Conservation (phyloP, 2,888 invertebrate genomes). For the Podabrus alpinus region DNA sequence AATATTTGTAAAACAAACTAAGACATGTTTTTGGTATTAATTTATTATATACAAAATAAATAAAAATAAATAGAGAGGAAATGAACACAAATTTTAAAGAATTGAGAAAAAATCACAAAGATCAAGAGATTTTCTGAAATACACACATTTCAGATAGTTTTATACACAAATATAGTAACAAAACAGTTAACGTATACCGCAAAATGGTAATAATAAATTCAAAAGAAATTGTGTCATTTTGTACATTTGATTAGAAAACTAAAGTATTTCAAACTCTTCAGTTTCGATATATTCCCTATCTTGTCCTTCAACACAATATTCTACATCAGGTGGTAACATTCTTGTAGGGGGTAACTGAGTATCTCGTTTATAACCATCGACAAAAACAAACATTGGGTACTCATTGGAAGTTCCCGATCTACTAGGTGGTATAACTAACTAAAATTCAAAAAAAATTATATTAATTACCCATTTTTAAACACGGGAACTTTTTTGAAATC, state of each 20-base stretch:
- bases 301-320: slow-evolving; percentile 56
- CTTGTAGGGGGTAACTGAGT: slow-evolving; percentile 43
- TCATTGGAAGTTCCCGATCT: slow-evolving; percentile 58
- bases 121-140: neutral
- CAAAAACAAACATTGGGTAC: slow-evolving; percentile 84
- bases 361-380: slow-evolving; percentile 71
- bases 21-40: neutral
- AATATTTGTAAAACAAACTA: neutral
- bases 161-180: neutral
- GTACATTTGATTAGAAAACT: slow-evolving; percentile 40
- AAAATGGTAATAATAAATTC: neutral
- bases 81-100: neutral
- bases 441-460: slow-evolving; percentile 13
- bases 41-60: neutral
- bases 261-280: slow-evolving; percentile 74
- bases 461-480: neutral
- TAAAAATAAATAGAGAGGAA: neutral
- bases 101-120: neutral
- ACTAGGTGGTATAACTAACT: slow-evolving; percentile 44
- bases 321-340: slow-evolving; percentile 44
- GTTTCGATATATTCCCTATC: slow-evolving; percentile 68
- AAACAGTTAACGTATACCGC: neutral
- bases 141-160: neutral
- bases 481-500: neutral
- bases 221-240: neutral